These are phyloP conservation scores for Oopsacas minuta DNA, from an alignment of 37 sponge, comb jelly and placozoan genomes.

Conservation along the genomic window DNA sequence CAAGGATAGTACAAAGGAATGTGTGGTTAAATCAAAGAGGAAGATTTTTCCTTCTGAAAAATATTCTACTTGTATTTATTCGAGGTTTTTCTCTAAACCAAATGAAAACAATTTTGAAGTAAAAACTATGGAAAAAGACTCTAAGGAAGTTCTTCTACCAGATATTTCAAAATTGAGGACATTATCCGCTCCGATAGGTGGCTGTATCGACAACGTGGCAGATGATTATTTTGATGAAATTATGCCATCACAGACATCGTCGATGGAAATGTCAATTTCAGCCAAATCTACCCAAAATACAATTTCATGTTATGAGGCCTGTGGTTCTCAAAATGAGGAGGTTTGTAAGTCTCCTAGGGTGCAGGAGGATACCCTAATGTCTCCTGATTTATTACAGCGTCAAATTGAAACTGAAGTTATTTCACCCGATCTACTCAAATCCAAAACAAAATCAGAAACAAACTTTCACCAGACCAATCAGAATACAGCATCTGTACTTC, in stretches of 20 bases:
- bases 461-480: neutral
- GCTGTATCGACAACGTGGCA: too few relatives aligned
- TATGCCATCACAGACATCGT: neutral
- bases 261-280: neutral
- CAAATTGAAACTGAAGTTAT: neutral
- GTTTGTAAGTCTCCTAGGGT: neutral
- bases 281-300: neutral
- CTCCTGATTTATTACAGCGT: neutral
- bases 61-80: neutral
- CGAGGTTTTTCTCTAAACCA: neutral
- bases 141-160: neutral
- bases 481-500: neutral
- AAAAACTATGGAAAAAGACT: neutral
- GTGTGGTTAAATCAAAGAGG: neutral
- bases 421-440: neutral
- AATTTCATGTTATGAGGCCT: neutral
- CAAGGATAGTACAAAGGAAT: neutral
- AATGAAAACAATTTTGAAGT: neutral
- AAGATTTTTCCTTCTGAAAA: neutral
- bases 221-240: neutral
- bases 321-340: neutral
- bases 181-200: neutral
- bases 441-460: neutral
- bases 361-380: neutral
- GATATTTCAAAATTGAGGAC: neutral